These are phyloP conservation scores for Callipepla squamata DNA, from an alignment of 2,113 vertebrate species.

Conservation along the genomic window DNA sequence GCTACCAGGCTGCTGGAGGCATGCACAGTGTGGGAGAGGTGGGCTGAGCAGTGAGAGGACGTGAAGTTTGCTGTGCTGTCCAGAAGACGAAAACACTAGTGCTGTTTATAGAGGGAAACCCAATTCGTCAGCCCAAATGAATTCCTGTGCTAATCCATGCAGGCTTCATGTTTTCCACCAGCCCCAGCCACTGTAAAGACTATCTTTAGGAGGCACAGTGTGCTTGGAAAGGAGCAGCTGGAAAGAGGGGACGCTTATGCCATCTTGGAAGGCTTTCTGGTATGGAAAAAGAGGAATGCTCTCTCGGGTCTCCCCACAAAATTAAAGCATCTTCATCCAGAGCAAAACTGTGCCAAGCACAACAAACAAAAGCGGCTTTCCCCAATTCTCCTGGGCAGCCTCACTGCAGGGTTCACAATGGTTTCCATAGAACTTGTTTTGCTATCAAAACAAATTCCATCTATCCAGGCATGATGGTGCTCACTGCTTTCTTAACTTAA, in stretches of 20 bases:
- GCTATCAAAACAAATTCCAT: slow-evolving; percentile 88
- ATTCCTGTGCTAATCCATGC: slow-evolving; percentile 76
- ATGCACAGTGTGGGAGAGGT: background rate
- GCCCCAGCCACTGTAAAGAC: slow-evolving; percentile 67
- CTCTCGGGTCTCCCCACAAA: slow-evolving; percentile 81
- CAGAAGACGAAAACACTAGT: slow-evolving; percentile 74
- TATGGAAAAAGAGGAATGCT: slow-evolving; percentile 81
- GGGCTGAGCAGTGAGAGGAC: background rate
- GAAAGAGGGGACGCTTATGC: slow-evolving; percentile 78
- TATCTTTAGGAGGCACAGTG: slow-evolving; percentile 84
- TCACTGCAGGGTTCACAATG: slow-evolving; percentile 84
- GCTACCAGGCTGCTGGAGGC: slow-evolving; percentile 2
- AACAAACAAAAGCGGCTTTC: slow-evolving; percentile 92
- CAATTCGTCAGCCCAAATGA: slow-evolving; percentile 78
- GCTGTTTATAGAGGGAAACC: slow-evolving; percentile 89
- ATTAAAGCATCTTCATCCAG: slow-evolving; percentile 79
- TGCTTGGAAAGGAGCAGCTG: slow-evolving; percentile 82
- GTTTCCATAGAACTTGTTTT: slow-evolving; percentile 93
- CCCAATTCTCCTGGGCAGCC: slow-evolving; percentile 84
- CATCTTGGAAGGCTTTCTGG: slow-evolving; percentile 82
- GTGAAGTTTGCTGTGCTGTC: slow-evolving; percentile 67
- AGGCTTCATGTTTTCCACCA: slow-evolving; percentile 85
- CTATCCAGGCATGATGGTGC: slow-evolving; percentile 71
- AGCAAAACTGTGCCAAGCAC: slow-evolving; percentile 82
- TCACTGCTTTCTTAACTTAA: slow-evolving; percentile 54